phyloP scores from a whole-genome alignment of 1,140 invertebrate species.

The Teleopsis dalmanni region DNA sequence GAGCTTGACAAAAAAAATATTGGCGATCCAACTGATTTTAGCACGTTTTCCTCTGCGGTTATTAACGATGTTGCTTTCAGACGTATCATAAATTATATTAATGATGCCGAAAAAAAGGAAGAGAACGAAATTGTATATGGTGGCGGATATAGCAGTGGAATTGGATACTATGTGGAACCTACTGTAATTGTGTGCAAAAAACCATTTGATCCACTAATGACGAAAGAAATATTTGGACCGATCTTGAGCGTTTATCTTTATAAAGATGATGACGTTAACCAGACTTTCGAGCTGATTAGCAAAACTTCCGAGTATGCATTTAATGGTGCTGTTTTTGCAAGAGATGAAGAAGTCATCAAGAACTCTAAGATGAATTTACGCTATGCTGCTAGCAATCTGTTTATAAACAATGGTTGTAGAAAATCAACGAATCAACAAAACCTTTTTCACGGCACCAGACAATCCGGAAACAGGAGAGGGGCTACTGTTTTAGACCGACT shows the following conservation, averaged over 20 bases:
- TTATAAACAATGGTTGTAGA: too few relatives aligned
- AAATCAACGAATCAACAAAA: too few relatives aligned
- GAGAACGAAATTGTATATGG: conserved; percentile 77
- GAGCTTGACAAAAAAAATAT: conserved; percentile 59
- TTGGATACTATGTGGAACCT: conserved; percentile 93
- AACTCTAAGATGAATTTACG: too few relatives aligned
- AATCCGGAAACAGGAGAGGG: too few relatives aligned
- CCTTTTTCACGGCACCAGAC: too few relatives aligned
- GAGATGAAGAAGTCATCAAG: conserved; percentile 70
- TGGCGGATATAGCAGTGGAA: conserved; percentile 74
- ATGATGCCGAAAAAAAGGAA: conserved; percentile 71
- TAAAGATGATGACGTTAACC: conserved; percentile 64
- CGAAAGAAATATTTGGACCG: conserved; percentile 95
- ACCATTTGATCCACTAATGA: conserved; percentile 83
- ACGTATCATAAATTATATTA: conserved; percentile 79
- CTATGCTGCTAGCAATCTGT: too few relatives aligned
- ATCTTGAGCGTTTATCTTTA: conserved; percentile 89
- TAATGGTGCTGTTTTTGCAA: conserved; percentile 88
- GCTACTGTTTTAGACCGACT: too few relatives aligned
- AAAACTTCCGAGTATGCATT: conserved; percentile 81
- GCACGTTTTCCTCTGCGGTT: conserved; percentile 85
- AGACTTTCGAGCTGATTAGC: conserved; percentile 61
- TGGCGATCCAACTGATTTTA: conserved; percentile 75
- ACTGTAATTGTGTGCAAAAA: conserved; percentile 83
- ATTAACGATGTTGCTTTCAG: conserved; percentile 90